phyloP scores from a whole-genome alignment of 2,113 vertebrate genomes.

The Geococcyx californianus region DNA sequence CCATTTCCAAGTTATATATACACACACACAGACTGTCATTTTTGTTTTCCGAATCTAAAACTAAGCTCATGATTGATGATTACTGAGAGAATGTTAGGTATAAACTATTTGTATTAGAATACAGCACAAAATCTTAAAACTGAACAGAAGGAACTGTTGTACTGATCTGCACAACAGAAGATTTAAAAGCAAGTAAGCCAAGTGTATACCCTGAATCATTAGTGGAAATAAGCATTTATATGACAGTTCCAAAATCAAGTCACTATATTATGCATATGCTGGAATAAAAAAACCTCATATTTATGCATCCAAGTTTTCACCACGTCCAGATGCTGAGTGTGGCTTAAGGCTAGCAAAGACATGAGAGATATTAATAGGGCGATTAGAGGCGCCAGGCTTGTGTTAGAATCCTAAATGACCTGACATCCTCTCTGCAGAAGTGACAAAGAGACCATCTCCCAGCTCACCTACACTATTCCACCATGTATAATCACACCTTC shows the following conservation, averaged over 20 bases:
- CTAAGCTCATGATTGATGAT: neutral
- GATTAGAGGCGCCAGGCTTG: neutral
- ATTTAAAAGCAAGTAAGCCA: neutral
- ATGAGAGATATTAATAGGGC: neutral
- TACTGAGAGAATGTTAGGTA: neutral
- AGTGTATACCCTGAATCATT: neutral
- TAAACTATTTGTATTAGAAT: neutral
- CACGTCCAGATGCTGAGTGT: neutral
- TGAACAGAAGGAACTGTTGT: neutral
- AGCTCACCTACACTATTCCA: neutral
- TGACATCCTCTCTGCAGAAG: neutral
- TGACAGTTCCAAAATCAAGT: neutral
- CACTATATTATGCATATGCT: neutral
- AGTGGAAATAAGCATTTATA: neutral
- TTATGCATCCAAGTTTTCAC: neutral
- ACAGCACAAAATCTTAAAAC: neutral
- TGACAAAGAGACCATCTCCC: neutral
- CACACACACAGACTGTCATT: neutral
- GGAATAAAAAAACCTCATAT: neutral
- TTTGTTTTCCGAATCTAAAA: neutral
- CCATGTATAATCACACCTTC: neutral
- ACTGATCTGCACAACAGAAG: accelerated
- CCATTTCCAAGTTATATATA: neutral
- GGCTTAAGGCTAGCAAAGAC: neutral
- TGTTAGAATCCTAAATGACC: neutral